phyloP scores from a whole-genome alignment of 2,797 vertebrate species.

The Coregonus suidteri region DNA sequence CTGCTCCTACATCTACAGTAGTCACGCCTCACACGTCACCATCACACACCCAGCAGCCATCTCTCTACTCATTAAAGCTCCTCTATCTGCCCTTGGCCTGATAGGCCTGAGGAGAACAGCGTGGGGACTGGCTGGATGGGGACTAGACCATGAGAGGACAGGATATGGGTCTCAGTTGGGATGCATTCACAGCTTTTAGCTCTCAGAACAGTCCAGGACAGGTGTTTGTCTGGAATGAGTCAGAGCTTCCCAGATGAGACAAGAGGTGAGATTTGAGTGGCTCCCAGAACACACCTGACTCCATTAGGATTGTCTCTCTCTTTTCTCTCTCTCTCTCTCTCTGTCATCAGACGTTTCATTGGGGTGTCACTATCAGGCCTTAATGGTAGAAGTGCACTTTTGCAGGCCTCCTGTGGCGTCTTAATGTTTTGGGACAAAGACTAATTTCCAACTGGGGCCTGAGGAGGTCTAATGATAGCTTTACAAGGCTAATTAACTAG shows the following conservation, averaged over 20 bases:
- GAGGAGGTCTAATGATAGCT: conserved; percentile 73
- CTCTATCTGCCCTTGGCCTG: conserved; percentile 26
- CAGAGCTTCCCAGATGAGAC: conserved; percentile 49
- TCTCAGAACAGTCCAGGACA: conserved; percentile 38
- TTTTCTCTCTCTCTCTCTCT: conserved; percentile 52
- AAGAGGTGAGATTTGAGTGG: conserved; percentile 33
- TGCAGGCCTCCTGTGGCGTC: conserved; percentile 64
- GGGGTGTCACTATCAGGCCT: conserved; percentile 54
- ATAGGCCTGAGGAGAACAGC: conserved; percentile 16
- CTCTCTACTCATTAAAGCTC: conserved; percentile 58
- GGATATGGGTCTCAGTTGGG: conserved; percentile 33
- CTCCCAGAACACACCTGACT: conserved; percentile 30
- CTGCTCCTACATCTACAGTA: not conserved
- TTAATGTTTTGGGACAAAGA: conserved; percentile 75
- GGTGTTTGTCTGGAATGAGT: conserved; percentile 54
- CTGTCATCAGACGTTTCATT: conserved; percentile 39
- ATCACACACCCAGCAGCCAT: conserved; percentile 50
- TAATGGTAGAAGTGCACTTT: conserved; percentile 59
- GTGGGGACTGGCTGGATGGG: not conserved
- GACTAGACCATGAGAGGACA: conserved; percentile 23
- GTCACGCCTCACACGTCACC: conserved; percentile 34
- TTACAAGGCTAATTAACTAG: conserved; percentile 83
- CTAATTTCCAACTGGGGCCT: conserved; percentile 71
- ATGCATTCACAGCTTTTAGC: conserved; percentile 29
- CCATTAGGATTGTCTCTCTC: conserved; percentile 33